Percentiles rank a stretch among this genome's conserved stretches.
Evolutionary conservation across 2,797 vertebrate species (phyloP).

Genomic region (Smutsia temminckii): DNA sequence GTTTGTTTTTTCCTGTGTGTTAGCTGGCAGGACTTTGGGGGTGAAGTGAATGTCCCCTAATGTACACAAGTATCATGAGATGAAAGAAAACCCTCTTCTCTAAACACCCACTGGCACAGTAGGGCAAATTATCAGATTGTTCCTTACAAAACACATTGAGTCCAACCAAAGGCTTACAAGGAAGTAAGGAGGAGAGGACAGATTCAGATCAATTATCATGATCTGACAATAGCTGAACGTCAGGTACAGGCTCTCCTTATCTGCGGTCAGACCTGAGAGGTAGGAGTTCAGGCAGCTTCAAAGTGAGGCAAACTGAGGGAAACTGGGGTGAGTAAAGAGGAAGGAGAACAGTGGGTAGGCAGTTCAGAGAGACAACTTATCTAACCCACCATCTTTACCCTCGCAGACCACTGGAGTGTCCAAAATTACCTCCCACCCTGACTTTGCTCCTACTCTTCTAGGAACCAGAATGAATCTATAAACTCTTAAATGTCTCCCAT

Average conservation of each 20-base stretch:
- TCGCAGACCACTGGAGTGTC: neutral
- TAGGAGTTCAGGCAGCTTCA: neutral
- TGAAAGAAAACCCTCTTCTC: neutral
- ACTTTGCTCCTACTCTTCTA: neutral
- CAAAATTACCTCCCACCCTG: neutral
- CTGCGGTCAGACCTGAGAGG: neutral
- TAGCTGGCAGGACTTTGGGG: neutral
- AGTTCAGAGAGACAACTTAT: neutral
- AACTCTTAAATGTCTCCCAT: neutral
- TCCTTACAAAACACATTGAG: neutral
- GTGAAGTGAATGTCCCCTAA: neutral
- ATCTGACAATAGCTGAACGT: neutral
- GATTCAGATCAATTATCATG: neutral
- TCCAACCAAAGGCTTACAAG: neutral
- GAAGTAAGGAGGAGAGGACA: neutral
- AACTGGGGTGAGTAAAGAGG: neutral
- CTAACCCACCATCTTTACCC: neutral
- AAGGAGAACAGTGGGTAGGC: neutral
- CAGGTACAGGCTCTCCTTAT: neutral
- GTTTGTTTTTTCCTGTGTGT: neutral
- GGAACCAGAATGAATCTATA: neutral
- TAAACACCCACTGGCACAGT: neutral
- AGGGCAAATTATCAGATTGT: neutral
- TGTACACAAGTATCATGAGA: neutral
- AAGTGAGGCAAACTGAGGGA: neutral